phyloP scores from a whole-genome alignment of 2,797 vertebrate species.

The Tenualosa ilisha region DNA sequence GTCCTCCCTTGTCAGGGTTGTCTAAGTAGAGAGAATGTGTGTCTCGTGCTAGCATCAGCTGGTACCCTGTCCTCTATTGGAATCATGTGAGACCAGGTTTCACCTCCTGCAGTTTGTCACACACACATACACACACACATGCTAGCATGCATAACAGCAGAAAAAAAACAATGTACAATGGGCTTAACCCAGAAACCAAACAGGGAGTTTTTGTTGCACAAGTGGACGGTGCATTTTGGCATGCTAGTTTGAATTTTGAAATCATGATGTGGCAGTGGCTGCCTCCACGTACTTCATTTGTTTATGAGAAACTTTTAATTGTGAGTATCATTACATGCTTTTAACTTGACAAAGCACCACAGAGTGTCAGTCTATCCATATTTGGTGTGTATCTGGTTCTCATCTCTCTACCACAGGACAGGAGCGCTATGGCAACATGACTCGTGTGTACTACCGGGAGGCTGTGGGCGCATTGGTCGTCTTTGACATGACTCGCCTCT shows the following conservation, averaged over 20 bases:
- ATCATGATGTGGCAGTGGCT: background rate
- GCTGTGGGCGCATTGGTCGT: constrained; percentile 80
- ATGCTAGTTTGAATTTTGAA: background rate
- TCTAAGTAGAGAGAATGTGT: constrained; percentile 48
- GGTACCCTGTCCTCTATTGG: constrained; percentile 56
- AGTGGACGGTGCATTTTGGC: background rate
- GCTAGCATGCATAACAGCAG: background rate
- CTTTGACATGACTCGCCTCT: constrained; percentile 79
- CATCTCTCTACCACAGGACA: constrained; percentile 65
- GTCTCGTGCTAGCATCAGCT: constrained; percentile 63
- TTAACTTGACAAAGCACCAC: background rate
- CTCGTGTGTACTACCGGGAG: constrained; percentile 81
- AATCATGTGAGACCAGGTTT: constrained; percentile 68
- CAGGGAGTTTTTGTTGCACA: background rate
- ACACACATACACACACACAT: constrained; percentile 32
- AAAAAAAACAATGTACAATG: background rate
- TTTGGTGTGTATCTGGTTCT: background rate
- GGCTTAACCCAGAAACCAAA: background rate
- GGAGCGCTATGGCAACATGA: constrained; percentile 84
- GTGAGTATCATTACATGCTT: background rate
- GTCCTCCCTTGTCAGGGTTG: constrained; percentile 19
- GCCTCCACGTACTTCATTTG: background rate
- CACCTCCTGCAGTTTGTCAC: constrained; percentile 35
- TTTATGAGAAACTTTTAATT: background rate
- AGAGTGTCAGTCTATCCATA: background rate